A percentile compares a stretch with the other conserved stretches of the same genome.
Evolutionary conservation across 2,113 vertebrate species (phyloP).

Genomic region (Mastomys natalensis): DNA sequence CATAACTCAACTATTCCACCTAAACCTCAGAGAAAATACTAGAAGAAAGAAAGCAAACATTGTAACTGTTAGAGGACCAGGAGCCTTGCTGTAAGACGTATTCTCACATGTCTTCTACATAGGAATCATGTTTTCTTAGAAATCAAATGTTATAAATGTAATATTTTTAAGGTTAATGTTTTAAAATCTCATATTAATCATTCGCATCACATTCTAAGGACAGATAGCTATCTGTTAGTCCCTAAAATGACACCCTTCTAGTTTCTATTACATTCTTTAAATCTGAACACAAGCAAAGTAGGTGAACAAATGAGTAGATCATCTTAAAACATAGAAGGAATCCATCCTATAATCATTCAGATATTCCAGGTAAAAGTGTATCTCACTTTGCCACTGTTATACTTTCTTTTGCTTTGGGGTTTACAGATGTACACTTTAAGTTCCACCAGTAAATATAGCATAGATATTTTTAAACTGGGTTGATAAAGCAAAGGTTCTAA

Average conservation of each 20-base stretch:
- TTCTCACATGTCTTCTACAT: background rate
- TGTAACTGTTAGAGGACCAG: background rate
- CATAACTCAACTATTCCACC: background rate
- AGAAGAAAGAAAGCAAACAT: background rate
- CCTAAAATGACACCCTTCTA: background rate
- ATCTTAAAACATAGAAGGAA: background rate
- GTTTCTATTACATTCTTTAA: background rate
- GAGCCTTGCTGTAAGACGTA: background rate
- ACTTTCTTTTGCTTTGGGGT: slow-evolving; percentile 6
- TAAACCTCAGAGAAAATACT: background rate
- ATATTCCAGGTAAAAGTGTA: background rate
- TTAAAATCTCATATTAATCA: background rate
- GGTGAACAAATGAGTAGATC: background rate
- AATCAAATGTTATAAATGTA: slow-evolving; percentile 16
- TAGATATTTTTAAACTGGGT: background rate
- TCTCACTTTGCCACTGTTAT: background rate
- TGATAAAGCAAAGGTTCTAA: slow-evolving; percentile 36
- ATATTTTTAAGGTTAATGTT: slow-evolving; percentile 10
- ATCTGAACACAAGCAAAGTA: slow-evolving; percentile 31
- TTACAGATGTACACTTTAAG: background rate
- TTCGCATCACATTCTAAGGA: background rate
- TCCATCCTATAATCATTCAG: background rate
- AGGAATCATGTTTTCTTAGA: background rate
- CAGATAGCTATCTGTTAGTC: background rate
- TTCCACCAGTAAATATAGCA: background rate